Base-by-base conservation (phyloP, 2,888 invertebrate genomes). In the Aplocera efformata region DNA sequence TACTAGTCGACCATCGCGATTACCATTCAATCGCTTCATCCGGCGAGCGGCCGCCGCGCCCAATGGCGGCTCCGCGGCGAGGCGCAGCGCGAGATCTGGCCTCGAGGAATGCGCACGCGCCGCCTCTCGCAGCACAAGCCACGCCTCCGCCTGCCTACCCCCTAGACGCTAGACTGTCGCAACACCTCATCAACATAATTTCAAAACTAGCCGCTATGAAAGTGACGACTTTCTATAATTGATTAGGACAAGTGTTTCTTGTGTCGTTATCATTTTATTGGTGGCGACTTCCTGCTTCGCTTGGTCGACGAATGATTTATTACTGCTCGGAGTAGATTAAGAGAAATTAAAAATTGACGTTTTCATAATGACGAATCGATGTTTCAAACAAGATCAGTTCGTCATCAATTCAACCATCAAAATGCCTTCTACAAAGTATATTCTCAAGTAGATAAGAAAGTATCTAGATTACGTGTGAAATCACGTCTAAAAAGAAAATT, bases 21-120 rank as follows among this genome's bases (percentile, higher is more conserved):
- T 48, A 38, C 32, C 46, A 46, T 52, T 54, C 23, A 48, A 44
- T 49, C 28, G 36, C 20, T 42, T 21, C 36, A 42, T 40, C 34
- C 29, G 42, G 35, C 35, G 33, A 25, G 27, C 25, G 10, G 10
- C 8, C 9, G 9, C 32, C 11, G 38, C 38, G 36, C 38, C 43
- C 60, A 49, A 52, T 57, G 33, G 40, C 28, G 47, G 10, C 10
- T 38, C 57, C 52, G 53, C 53, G 34, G 45, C 24, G 31, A 10
- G 31, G 48, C 27, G 36, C 39, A 9, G 13, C 45, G 37, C 41
- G 27, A 43, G 63, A 10, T 27, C 25, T 26, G 11, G 34, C 26
- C 20, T 25, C 8, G 48, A 23, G 36, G 13, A 37, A 10, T 61
- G 71, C 70, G 74, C 71, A 35, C 53, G 72, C 76, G 72, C 74